Evolutionary conservation across 2,888 invertebrate species (phyloP).

Genomic region (Cheilosia vernalis): DNA sequence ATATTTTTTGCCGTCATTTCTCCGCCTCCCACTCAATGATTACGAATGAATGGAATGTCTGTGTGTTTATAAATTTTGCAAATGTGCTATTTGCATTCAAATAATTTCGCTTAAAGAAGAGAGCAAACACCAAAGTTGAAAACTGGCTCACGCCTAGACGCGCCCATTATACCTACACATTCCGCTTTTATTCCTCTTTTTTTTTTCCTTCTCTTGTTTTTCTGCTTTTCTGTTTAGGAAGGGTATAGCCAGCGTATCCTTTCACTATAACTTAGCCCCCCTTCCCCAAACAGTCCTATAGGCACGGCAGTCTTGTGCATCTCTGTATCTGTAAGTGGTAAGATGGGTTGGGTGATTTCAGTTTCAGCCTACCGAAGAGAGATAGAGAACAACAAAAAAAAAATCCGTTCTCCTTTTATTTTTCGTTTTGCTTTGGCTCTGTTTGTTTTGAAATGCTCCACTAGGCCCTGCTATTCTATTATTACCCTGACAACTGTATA

Average conservation of each 20-base stretch:
- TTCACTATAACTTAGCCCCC: slow-evolving; percentile 41
- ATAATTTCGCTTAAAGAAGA: slow-evolving; percentile 68
- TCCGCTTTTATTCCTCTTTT: slow-evolving; percentile 33
- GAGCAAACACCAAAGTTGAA: slow-evolving; percentile 62
- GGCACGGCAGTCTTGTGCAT: slow-evolving; percentile 17
- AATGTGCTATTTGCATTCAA: slow-evolving; percentile 72
- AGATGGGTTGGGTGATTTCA: slow-evolving; percentile 37
- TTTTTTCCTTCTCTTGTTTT: slow-evolving; percentile 7
- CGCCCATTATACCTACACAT: slow-evolving; percentile 55
- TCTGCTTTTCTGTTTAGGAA: slow-evolving; percentile 38
- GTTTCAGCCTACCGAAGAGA: slow-evolving; percentile 58
- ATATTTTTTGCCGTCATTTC: slow-evolving; percentile 38
- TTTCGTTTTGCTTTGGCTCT: slow-evolving; percentile 15
- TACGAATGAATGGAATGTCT: slow-evolving; percentile 57
- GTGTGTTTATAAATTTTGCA: slow-evolving; percentile 70
- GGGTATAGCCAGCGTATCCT: slow-evolving; percentile 32
- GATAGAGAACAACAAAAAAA: slow-evolving; percentile 20
- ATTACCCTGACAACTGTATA: slow-evolving; percentile 70
- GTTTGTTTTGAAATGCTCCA: slow-evolving; percentile 63
- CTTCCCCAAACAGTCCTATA: slow-evolving; percentile 16
- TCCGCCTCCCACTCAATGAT: slow-evolving; percentile 50
- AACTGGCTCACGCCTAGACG: slow-evolving; percentile 67
- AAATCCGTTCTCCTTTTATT: neutral
- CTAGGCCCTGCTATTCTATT: slow-evolving; percentile 66
- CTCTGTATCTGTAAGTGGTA: slow-evolving; percentile 49